phyloP scores from a whole-genome alignment of 1,140 invertebrate genomes.

The Philopotamus ludificatus region DNA sequence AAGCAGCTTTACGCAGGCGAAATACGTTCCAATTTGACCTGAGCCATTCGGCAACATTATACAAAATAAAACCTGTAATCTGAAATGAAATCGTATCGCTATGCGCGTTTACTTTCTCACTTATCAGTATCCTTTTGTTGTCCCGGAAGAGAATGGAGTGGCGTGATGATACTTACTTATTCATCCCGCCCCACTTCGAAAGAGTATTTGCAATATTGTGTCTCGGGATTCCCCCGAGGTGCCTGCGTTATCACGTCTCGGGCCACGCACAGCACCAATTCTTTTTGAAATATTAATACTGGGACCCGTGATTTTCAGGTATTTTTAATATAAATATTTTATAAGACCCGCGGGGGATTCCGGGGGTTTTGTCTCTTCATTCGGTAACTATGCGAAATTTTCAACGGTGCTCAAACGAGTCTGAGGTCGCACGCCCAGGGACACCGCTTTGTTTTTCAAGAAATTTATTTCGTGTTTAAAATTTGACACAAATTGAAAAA shows the following conservation, averaged over 20 bases:
- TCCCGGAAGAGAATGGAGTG: background rate
- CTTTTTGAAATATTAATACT: slow-evolving; percentile 37
- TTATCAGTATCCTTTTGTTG: too few species aligned
- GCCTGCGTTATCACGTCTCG: slow-evolving; percentile 1
- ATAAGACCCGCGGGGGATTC: slow-evolving; percentile 22
- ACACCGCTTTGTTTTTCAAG: background rate
- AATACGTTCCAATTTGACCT: too few species aligned
- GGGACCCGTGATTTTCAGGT: slow-evolving; percentile 33
- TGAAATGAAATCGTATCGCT: too few species aligned
- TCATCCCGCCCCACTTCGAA: background rate
- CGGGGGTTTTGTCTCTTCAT: slow-evolving; percentile 18
- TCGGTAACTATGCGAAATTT: background rate
- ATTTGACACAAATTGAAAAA: background rate
- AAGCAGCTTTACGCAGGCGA: too few species aligned
- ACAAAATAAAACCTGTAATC: too few species aligned
- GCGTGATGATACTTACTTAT: background rate
- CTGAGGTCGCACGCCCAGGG: background rate
- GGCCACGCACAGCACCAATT: slow-evolving; percentile 31
- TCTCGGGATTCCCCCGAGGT: background rate
- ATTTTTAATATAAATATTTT: slow-evolving; percentile 39
- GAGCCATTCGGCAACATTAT: too few species aligned
- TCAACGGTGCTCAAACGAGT: background rate
- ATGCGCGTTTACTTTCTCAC: too few species aligned
- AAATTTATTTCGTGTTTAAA: background rate
- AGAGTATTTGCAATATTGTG: background rate